phyloP scores from a whole-genome alignment of 1,140 invertebrate species.

The Drosophila truncata region DNA sequence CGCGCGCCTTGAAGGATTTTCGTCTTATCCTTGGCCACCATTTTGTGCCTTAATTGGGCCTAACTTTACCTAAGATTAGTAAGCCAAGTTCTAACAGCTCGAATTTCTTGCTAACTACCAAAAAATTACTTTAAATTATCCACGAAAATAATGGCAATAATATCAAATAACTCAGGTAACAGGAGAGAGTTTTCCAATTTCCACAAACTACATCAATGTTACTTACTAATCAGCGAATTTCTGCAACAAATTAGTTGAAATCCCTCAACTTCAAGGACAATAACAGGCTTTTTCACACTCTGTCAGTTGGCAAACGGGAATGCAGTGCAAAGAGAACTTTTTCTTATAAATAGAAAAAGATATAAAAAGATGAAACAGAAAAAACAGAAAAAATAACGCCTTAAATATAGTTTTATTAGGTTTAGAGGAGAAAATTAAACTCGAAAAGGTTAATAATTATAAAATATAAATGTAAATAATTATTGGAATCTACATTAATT shows the following conservation, averaged over 20 bases:
- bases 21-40: background rate
- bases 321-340: background rate
- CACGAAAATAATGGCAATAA: background rate
- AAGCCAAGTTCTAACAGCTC: background rate
- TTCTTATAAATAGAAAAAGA: background rate
- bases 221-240: background rate
- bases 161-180: background rate
- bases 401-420: too few species aligned
- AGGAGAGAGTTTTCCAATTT: background rate
- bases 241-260: conserved; percentile 1
- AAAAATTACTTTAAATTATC: background rate
- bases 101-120: background rate
- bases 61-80: background rate
- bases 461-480: background rate
- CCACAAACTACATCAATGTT: background rate
- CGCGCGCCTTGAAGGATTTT: background rate
- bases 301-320: background rate
- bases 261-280: background rate
- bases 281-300: background rate
- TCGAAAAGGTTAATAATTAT: background rate
- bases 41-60: background rate
- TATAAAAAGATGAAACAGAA: too few species aligned
- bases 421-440: too few species aligned
- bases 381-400: too few species aligned
- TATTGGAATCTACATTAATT: too few species aligned